Base-by-base conservation (phyloP, 2,113 vertebrate species). In the Rhynchomys soricoides region DNA sequence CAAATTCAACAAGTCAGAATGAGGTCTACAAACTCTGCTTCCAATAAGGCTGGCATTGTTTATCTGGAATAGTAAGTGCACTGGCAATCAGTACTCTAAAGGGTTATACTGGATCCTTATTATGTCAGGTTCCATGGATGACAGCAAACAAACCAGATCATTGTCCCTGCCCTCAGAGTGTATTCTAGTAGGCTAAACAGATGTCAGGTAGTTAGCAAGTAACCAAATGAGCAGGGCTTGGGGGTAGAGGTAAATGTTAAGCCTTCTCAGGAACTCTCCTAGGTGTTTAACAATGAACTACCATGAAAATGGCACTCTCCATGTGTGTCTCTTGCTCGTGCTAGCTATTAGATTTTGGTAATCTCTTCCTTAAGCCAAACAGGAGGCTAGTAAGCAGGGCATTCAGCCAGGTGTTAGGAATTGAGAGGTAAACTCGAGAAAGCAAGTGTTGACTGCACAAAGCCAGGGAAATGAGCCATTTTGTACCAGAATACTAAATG, bases 401-500 rank as follows among this genome's bases (percentile, higher is more conserved):
- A 59, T 3, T 0, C 12, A 88, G 73, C 0, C 12, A 88, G 73
- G 17, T 52, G 29, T 34, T 43, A 68, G 70, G 86, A 24, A 87
- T 62, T 26, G 29, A 87, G 89, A 22, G 21, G 15, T 70, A 37
- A 92, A 34, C 64, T 81, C 57, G 86, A 50, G n/a, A 70, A 83
- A 93, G 29, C 26, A 43, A 37, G 34, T 50, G n/a, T 7, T 77
- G 55, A 77, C 45, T 71, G 75, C 7, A 59, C 55, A 93, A 55
- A 90, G 70, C 3, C 3, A 34, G 40, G 21, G 59, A 21, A 50
- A 45, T 40, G 66, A 22, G 66, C 21, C 59, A 77, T 71, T 93
- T 75, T 43, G 22, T 22, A 86, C 45, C 29, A 7, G 57, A 95
- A 91, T 93, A 79, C 34, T 52, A 75, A 95, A 87, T 83, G 24